Percentiles rank a stretch among this genome's conserved stretches.
phyloP scores from a whole-genome alignment of 2,797 vertebrate genomes.

The Prunella strophiata region DNA sequence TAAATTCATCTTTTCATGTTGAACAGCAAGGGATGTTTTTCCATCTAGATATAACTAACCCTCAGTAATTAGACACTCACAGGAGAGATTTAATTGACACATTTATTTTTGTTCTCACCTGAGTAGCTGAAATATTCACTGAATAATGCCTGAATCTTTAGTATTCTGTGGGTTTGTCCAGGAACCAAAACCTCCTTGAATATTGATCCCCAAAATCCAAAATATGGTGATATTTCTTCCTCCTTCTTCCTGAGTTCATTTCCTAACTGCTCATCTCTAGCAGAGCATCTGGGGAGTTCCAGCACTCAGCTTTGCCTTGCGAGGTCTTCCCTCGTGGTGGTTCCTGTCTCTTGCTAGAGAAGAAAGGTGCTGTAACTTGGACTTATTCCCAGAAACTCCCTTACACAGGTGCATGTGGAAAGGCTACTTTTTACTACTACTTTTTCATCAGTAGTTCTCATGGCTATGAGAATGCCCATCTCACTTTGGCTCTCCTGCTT shows the following conservation, averaged over 20 bases:
- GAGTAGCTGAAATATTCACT: background rate
- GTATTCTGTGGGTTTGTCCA: background rate
- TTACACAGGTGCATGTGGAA: background rate
- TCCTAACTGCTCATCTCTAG: background rate
- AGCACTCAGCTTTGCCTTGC: background rate
- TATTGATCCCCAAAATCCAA: background rate
- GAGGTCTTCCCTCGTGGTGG: background rate
- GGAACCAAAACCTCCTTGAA: background rate
- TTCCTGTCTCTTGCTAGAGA: background rate
- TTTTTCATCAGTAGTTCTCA: background rate
- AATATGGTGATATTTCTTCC: background rate
- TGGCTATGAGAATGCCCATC: background rate
- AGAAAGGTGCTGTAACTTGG: background rate
- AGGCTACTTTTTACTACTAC: background rate
- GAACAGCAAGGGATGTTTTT: background rate
- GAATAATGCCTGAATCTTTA: background rate
- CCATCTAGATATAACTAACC: background rate
- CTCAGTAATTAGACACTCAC: background rate
- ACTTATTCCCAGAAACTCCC: background rate
- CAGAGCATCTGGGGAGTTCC: background rate
- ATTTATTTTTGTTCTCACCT: background rate
- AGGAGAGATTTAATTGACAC: background rate
- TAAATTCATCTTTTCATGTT: background rate
- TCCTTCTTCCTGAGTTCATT: background rate
- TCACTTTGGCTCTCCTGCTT: background rate